phyloP scores from a whole-genome alignment of 1,140 invertebrate species.

The Drosophila subpulchrella region DNA sequence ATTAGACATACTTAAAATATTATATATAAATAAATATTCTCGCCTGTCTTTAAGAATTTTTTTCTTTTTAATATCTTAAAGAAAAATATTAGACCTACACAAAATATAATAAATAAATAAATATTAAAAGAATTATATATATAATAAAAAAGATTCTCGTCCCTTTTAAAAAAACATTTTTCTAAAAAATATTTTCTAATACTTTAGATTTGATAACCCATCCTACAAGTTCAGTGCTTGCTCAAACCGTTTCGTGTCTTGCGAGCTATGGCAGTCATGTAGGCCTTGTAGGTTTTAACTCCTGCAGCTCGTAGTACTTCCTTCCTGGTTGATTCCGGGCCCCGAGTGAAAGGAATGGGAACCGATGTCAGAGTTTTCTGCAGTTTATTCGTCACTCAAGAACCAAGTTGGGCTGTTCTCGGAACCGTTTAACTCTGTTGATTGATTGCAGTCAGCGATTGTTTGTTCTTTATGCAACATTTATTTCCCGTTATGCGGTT shows the following conservation, averaged over 20 bases:
- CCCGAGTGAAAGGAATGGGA: slow-evolving; percentile 15
- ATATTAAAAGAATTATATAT: no score
- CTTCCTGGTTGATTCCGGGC: slow-evolving; percentile 56
- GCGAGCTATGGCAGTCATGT: slow-evolving; percentile 53
- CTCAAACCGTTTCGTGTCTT: slow-evolving; percentile 65
- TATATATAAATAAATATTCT: no score
- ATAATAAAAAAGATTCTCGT: no score
- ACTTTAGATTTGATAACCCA: background rate
- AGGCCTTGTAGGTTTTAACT: slow-evolving; percentile 46
- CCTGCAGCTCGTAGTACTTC: slow-evolving; percentile 61
- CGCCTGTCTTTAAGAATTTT: no score
- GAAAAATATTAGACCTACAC: no score
- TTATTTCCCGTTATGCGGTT: slow-evolving; percentile 71
- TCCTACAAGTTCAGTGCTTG: slow-evolving; percentile 1
- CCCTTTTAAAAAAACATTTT: no score
- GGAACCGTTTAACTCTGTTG: slow-evolving; percentile 80
- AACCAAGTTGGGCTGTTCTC: slow-evolving; percentile 23
- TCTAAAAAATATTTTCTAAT: no score
- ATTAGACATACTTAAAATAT: no score
- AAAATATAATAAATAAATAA: no score
- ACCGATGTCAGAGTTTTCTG: slow-evolving; percentile 4
- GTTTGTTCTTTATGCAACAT: slow-evolving; percentile 81
- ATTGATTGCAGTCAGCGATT: slow-evolving; percentile 83
- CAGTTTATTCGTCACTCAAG: slow-evolving; percentile 36
- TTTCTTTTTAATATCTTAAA: no score